These are phyloP conservation scores for Manis javanica DNA, from an alignment of 2,797 vertebrate genomes.

Conservation along the genomic window DNA sequence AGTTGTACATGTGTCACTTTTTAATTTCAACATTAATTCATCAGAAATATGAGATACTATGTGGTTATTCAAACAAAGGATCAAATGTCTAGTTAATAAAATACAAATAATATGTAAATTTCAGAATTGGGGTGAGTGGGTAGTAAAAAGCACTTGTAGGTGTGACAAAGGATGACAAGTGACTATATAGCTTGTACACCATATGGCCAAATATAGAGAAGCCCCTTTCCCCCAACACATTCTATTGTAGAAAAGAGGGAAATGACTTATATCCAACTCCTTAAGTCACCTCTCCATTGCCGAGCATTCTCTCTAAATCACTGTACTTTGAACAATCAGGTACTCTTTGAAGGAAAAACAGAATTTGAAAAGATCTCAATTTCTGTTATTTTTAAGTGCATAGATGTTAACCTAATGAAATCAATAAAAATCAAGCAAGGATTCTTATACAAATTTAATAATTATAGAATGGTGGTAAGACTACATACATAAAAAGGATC, in stretches of 20 bases:
- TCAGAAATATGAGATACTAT: neutral
- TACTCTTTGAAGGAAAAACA: neutral
- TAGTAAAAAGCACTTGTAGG: neutral
- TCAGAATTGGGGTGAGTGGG: neutral
- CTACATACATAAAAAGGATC: neutral
- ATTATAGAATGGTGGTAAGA: neutral
- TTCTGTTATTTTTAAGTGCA: neutral
- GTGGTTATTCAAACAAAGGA: neutral
- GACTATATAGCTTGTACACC: neutral
- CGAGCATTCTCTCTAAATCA: neutral
- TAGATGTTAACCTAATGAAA: neutral
- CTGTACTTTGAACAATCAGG: neutral
- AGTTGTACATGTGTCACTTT: neutral
- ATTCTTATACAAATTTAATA: neutral
- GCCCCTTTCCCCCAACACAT: rapidly evolving
- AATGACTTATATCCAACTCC: neutral
- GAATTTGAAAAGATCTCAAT: neutral
- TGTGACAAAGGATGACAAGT: neutral
- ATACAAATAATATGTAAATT: neutral
- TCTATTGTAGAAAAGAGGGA: neutral
- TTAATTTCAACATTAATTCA: neutral
- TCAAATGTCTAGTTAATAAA: neutral
- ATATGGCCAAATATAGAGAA: neutral
- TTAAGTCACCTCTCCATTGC: neutral
- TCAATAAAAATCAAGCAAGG: neutral